Conservation (phyloP, 2,113 vertebrate genomes). For the Sander vitreus region DNA sequence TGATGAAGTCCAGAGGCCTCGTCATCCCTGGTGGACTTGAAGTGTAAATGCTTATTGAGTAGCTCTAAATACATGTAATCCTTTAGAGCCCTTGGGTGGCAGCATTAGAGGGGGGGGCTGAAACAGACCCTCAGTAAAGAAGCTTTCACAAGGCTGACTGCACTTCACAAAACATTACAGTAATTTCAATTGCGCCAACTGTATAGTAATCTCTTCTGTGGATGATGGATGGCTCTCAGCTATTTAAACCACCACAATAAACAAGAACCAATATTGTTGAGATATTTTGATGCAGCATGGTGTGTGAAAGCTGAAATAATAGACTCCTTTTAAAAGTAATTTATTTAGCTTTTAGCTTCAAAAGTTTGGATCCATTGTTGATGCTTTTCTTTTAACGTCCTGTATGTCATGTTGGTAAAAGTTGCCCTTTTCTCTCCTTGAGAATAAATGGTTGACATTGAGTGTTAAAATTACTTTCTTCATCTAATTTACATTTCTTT, state of each 20-base stretch:
- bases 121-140: slow-evolving; percentile 37
- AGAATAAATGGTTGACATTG: not conserved
- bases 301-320: not conserved
- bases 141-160: not conserved
- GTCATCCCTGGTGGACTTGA: slow-evolving; percentile 19
- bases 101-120: slow-evolving; percentile 32
- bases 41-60: slow-evolving; percentile 33
- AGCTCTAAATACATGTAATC: slow-evolving; percentile 42
- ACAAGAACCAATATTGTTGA: not conserved
- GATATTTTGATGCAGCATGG: not conserved
- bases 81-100: slow-evolving; percentile 18
- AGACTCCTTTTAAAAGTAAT: not conserved
- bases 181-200: not conserved
- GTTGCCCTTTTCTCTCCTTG: slow-evolving; percentile 9
- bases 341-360: not conserved
- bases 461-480: not conserved
- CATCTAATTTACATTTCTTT: not conserved
- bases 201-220: not conserved
- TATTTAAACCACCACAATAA: slow-evolving; percentile 9
- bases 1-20: not conserved
- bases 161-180: not conserved
- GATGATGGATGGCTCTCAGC: not conserved
- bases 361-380: not conserved
- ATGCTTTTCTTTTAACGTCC: not conserved
- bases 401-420: not conserved